Base-by-base conservation (phyloP, 1,140 invertebrate genomes). In the Ceratina calcarata region DNA sequence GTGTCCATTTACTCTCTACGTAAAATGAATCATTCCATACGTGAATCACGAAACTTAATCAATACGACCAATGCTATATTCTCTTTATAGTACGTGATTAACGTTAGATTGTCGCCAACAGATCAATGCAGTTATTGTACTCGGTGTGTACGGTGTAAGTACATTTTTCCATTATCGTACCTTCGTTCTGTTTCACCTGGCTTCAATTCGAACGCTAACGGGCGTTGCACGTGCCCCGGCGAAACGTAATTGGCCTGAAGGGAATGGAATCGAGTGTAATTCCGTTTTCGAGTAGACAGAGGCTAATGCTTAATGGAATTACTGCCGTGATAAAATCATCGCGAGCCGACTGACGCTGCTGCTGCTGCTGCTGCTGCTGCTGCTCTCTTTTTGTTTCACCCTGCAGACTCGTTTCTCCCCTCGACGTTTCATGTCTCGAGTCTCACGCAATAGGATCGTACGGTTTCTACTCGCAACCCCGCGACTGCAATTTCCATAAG, bases 251-350 rank as follows among this genome's bases (percentile, higher is more conserved):
- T 68, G 10, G 16, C 22, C 22, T 12, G 18, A n/a, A 27, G 27
- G 16, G 1, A 7, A 10, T 18, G 32, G 6, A 37, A 16, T 24
- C 15, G 37, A 57, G n/a, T 13, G 20, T 55, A 24, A 53, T 64
- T 64, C n/a, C 27, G 45, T 68, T 73, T 32, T 73, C 58, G 45
- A 22, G 16, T 45, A 45, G 37, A 45, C 37, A 18, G 20, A 27
- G 27, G 12, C 22, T 45, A 45, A 45, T 10, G 37, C 37, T 45
- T 75, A 75, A 67, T 75, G 73, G 22, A 75, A 75, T 75, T 65
- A 75, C 20, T 20, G 27, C 45, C 32, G 7, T 20, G 73, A 75
- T 75, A 66, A 69, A 49, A 77, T 77, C 66, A 69, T 51, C 16
- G 37, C 22, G 20, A 49, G 53, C 32, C 7, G 61, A 64, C n/a